phyloP scores from a whole-genome alignment of 2,113 vertebrate species.

The Coptodon rendalli region DNA sequence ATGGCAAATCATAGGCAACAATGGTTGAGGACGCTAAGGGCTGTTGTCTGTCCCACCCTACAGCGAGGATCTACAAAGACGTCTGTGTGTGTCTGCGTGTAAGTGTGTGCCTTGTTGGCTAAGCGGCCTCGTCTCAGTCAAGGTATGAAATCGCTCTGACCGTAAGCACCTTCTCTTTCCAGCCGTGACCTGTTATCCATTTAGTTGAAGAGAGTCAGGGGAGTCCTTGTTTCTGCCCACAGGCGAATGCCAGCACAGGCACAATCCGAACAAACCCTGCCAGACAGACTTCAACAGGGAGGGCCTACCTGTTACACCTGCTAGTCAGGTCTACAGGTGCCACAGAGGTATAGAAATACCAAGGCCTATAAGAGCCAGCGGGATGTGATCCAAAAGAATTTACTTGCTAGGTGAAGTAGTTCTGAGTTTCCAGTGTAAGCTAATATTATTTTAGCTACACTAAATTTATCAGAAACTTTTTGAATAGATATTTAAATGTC shows the following conservation, averaged over 20 bases:
- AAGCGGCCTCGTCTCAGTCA: slow-evolving; percentile 51
- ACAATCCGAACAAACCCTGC: background rate
- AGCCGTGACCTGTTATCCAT: slow-evolving; percentile 73
- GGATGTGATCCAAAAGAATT: background rate
- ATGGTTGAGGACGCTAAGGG: slow-evolving; percentile 58
- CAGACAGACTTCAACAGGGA: background rate
- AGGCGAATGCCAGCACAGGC: slow-evolving; percentile 53
- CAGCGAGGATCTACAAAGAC: slow-evolving; percentile 38
- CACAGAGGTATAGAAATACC: background rate
- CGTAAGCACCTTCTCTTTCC: slow-evolving; percentile 56
- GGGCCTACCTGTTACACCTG: slow-evolving; percentile 34
- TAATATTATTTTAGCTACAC: background rate
- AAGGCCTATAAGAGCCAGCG: background rate
- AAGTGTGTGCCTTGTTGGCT: background rate
- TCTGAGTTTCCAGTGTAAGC: background rate
- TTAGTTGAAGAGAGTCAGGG: slow-evolving; percentile 52
- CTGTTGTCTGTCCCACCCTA: slow-evolving; percentile 46
- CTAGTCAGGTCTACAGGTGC: slow-evolving; percentile 15
- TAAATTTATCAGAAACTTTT: background rate
- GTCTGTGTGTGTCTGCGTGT: background rate
- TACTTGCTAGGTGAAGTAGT: background rate
- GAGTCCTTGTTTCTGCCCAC: slow-evolving; percentile 15
- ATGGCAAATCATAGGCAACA: slow-evolving; percentile 74
- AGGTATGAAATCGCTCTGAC: slow-evolving; percentile 75
- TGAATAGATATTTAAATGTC: background rate